Evolutionary conservation across 2,888 invertebrate genomes (phyloP).

Genomic region (Chloroclystis v-ata): DNA sequence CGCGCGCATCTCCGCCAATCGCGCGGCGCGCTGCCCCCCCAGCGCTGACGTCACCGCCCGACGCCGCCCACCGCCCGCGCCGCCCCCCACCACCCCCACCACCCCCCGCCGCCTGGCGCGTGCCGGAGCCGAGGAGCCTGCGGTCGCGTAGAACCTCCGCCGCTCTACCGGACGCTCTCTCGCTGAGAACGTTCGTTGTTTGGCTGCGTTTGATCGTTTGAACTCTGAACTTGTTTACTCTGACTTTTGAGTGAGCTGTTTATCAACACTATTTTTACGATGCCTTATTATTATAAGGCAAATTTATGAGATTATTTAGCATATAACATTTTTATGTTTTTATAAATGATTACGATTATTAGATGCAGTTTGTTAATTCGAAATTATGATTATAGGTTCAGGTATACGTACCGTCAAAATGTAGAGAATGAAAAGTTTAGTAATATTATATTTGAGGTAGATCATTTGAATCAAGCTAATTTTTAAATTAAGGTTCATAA

Average conservation of each 20-base stretch:
- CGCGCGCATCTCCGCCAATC: constrained; percentile 75
- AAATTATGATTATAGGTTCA: no score
- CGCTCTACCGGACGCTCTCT: not conserved
- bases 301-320: constrained; percentile 11
- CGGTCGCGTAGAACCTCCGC: constrained; percentile 28
- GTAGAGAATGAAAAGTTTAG: no score
- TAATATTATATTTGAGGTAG: no score
- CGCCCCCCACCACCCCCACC: constrained; percentile 49
- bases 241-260: constrained; percentile 20
- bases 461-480: no score
- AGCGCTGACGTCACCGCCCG: constrained; percentile 69
- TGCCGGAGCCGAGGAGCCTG: constrained; percentile 41
- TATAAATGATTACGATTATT: no score
- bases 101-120: constrained; percentile 43
- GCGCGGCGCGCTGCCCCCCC: constrained; percentile 61
- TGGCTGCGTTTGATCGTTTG: constrained; percentile 19
- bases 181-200: constrained; percentile 22
- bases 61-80: constrained; percentile 71
- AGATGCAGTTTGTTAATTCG: no score
- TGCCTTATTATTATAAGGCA: constrained; percentile 12
- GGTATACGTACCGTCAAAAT: no score
- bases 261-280: constrained; percentile 15
- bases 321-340: no score
- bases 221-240: constrained; percentile 19
- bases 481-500: no score